Conservation (phyloP, 2,888 invertebrate genomes). For the Elgonia sp. region DNA sequence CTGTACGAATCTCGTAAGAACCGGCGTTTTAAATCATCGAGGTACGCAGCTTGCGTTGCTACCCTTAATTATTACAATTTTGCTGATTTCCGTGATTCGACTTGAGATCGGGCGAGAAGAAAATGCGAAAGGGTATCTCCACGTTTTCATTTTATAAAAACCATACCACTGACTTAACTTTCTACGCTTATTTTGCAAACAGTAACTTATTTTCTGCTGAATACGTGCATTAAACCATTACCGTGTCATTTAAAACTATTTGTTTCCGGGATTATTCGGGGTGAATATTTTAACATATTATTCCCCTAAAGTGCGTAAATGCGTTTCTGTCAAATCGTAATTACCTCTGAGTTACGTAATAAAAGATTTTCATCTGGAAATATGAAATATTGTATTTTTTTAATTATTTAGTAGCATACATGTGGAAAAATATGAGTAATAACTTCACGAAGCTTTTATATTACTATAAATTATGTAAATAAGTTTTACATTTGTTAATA, state of each 20-base stretch:
- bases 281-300: constrained; percentile 51
- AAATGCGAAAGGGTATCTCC: constrained; percentile 39
- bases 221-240: constrained; percentile 62
- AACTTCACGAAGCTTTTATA: no score
- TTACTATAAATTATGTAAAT: no score
- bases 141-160: constrained; percentile 42
- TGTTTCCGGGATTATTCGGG: constrained; percentile 57
- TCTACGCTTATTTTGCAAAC: constrained; percentile 55
- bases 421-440: no score
- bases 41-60: constrained; percentile 74
- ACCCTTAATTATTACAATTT: constrained; percentile 79
- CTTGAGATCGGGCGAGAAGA: constrained; percentile 36
- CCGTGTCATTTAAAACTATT: constrained; percentile 55
- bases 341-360: constrained; percentile 4
- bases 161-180: constrained; percentile 51
- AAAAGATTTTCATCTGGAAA: not conserved
- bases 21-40: constrained; percentile 79
- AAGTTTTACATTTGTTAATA: no score
- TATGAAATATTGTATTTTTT: no score
- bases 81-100: constrained; percentile 63
- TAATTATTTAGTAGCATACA: no score
- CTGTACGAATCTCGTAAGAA: constrained; percentile 80
- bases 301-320: constrained; percentile 27
- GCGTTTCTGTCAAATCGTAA: constrained; percentile 30
- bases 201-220: constrained; percentile 55